Conservation (phyloP, 2,797 vertebrate species). For the Acipenser oxyrinchus region DNA sequence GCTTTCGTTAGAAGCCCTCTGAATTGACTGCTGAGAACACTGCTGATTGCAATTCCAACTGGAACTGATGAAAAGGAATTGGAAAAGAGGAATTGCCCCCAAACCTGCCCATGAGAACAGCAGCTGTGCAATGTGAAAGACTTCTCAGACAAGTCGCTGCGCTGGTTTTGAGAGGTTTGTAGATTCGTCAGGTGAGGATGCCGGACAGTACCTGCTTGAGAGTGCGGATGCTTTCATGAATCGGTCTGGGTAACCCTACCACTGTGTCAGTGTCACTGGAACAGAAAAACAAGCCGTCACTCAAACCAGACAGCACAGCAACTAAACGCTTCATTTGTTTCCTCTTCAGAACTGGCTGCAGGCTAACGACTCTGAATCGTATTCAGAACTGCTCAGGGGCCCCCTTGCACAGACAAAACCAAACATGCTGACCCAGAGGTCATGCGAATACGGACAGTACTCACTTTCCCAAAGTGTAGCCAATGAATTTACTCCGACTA, state of each 20-base stretch:
- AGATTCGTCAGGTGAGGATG: too few species aligned
- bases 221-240: conserved; percentile 95
- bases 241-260: conserved; percentile 89
- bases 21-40: too few species aligned
- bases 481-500: conserved; percentile 97
- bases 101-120: background rate
- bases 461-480: conserved; percentile 90
- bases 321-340: background rate
- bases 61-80: too few species aligned
- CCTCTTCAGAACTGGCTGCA: background rate
- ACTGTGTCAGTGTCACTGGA: conserved; percentile 89
- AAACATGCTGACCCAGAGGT: too few species aligned
- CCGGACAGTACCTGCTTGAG: conserved; percentile 74
- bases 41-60: too few species aligned
- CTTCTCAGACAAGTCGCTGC: too few species aligned
- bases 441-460: conserved; percentile 23
- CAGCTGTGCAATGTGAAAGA: background rate
- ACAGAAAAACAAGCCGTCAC: conserved; percentile 2
- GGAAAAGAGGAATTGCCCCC: too few species aligned
- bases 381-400: too few species aligned
- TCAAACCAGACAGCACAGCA: background rate
- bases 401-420: too few species aligned
- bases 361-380: too few species aligned
- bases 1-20: too few species aligned
- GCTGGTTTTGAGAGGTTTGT: too few species aligned